phyloP scores from a whole-genome alignment of 2,888 invertebrate species.

The Drosophila macrospina region DNA sequence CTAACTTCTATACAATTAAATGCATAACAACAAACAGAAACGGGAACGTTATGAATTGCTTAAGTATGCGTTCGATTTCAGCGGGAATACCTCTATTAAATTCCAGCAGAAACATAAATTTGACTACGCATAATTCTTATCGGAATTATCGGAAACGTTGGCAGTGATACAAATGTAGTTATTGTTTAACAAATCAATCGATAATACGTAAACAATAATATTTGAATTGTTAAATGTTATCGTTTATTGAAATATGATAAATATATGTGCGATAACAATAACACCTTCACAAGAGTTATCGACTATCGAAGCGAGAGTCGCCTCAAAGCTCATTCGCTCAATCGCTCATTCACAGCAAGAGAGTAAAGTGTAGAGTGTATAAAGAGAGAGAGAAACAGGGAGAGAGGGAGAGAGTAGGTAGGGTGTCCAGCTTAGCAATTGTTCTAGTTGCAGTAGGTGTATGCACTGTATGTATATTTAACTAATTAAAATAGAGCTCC shows the following conservation, averaged over 20 bases:
- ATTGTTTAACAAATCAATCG: constrained; percentile 5
- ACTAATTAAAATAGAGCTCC: constrained; percentile 70
- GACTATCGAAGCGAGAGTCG: constrained; percentile 11
- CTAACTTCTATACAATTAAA: constrained; percentile 24
- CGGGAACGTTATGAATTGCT: not conserved
- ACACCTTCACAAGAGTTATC: constrained; percentile 35
- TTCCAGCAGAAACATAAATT: constrained; percentile 16
- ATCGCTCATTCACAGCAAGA: constrained; percentile 21
- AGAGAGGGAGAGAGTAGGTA: constrained; percentile 17
- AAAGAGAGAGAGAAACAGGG: too few relatives aligned
- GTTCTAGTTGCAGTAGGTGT: constrained; percentile 29
- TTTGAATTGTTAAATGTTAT: constrained; percentile 18
- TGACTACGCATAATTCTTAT: constrained; percentile 14
- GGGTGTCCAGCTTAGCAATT: constrained; percentile 37
- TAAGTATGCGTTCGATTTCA: not conserved
- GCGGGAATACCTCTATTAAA: constrained; percentile 6
- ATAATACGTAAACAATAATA: constrained; percentile 11
- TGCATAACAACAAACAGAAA: constrained; percentile 21
- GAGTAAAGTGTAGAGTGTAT: too few relatives aligned
- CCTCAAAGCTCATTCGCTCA: constrained; percentile 53
- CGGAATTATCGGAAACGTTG: constrained; percentile 34
- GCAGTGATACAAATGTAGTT: constrained; percentile 52
- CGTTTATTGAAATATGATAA: constrained; percentile 6
- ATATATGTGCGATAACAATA: constrained; percentile 59
- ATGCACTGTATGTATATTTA: constrained; percentile 56